Conservation (phyloP, 2,888 invertebrate genomes). For the Phengaris alcon region DNA sequence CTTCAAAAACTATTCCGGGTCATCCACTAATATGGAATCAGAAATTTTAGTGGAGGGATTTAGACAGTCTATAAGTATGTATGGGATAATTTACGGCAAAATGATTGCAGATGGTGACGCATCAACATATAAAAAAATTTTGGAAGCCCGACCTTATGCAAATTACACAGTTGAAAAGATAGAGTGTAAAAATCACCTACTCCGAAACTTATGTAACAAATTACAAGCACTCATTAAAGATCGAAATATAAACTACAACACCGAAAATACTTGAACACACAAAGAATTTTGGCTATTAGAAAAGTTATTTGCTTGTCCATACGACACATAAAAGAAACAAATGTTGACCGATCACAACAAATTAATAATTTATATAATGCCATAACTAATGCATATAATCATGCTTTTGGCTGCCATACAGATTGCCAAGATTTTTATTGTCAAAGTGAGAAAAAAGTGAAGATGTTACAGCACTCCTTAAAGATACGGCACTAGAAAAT, state of each 20-base stretch:
- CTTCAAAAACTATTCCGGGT: constrained; percentile 8
- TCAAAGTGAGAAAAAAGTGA: background rate
- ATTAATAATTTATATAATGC: background rate
- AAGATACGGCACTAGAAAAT: background rate
- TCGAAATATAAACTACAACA: background rate
- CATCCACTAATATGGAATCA: constrained; percentile 13
- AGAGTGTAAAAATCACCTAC: background rate
- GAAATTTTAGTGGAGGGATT: constrained; percentile 7
- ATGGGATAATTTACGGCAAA: constrained; percentile 15
- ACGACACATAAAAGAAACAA: background rate
- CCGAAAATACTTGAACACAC: background rate
- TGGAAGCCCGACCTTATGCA: constrained; percentile 1
- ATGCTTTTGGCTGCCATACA: background rate
- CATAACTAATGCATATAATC: background rate
- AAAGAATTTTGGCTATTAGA: background rate
- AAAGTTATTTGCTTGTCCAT: background rate
- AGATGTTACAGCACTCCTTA: background rate
- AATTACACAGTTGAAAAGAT: constrained; percentile 13
- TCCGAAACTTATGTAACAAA: background rate
- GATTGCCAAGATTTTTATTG: background rate
- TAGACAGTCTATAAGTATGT: background rate
- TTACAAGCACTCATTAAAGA: background rate
- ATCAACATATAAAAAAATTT: constrained; percentile 5
- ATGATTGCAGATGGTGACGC: constrained; percentile 8
- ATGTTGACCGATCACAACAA: background rate